Base-by-base conservation (phyloP, 1,140 invertebrate genomes). In the Brachionus manjavacas region DNA sequence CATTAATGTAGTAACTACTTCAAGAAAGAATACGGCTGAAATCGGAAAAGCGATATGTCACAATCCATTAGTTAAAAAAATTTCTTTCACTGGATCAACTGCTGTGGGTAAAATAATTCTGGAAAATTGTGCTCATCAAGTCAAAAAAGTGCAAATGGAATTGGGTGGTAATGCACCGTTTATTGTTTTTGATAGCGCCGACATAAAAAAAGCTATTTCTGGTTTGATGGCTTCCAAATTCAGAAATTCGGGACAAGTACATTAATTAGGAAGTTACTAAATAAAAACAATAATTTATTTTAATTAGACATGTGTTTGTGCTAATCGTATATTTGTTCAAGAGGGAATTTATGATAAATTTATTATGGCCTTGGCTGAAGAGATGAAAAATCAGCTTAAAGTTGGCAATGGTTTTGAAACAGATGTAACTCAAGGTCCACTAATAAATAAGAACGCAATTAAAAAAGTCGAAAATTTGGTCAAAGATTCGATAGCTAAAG, bases 101-200 rank as follows among this genome's bases (percentile, higher is more conserved):
- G 55, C n/a, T 35, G 68, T 85, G 52, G 86, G 87, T 23, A 84
- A 96, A 91, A 90, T 96, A 52, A 90, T 99, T 0, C 94, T 97
- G 87, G 88, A 92, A 74, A 94, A 96, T 87, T 95, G 93, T 86
- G 93, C 96, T 1, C 90, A 91, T 16, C 95, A 94, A 4, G 92
- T 99, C 35, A 99, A 99, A 89, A 92, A 94, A 84, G 89, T 99
- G 3, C 92, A 93, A 41, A 90, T 99, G 60, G 98, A 99, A 90
- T 90, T 99, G 14, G 98, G 98, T 70, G 98, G 98, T 6, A 99
- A 99, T 92, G 97, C 97, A 0, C 96, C 98, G 1, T 98, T 97
- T 87, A 96, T 99, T 86, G 95, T 99, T 25, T 99, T 99, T 88
- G 92, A 96, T 85, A 94, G 93, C 84, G 97, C 97, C 0, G 92